phyloP scores from a whole-genome alignment of 2,797 vertebrate species.

The Oceanodroma leucorhoa region DNA sequence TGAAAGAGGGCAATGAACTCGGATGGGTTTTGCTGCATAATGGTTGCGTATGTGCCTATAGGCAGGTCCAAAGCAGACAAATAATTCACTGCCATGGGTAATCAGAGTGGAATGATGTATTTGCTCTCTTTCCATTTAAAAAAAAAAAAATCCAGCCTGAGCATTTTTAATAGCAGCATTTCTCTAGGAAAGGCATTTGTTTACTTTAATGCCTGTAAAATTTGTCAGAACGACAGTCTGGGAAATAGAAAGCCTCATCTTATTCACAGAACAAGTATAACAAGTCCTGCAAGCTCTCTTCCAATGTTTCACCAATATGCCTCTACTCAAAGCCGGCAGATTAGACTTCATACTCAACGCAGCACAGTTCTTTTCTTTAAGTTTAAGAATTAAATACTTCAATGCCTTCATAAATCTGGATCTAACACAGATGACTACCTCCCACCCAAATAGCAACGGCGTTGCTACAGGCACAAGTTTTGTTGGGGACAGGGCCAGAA shows the following conservation, averaged over 20 bases:
- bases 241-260: conserved; percentile 1
- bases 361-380: background rate
- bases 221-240: background rate
- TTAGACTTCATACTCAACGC: background rate
- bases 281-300: conserved; percentile 33
- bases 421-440: background rate
- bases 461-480: background rate
- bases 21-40: background rate
- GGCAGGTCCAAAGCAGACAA: background rate
- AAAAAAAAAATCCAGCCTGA: background rate
- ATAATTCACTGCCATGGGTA: background rate
- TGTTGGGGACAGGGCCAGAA: background rate
- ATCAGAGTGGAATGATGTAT: background rate
- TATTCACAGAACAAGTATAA: conserved; percentile 43
- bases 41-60: background rate
- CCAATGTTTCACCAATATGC: conserved; percentile 7
- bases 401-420: background rate
- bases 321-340: background rate
- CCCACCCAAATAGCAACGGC: background rate
- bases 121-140: background rate
- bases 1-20: background rate
- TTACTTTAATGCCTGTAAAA: conserved; percentile 32
- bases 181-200: conserved; percentile 42
- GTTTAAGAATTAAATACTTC: background rate
- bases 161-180: conserved; percentile 1